Conservation (phyloP, 2,888 invertebrate species). For the Eremobia ochroleuca region DNA sequence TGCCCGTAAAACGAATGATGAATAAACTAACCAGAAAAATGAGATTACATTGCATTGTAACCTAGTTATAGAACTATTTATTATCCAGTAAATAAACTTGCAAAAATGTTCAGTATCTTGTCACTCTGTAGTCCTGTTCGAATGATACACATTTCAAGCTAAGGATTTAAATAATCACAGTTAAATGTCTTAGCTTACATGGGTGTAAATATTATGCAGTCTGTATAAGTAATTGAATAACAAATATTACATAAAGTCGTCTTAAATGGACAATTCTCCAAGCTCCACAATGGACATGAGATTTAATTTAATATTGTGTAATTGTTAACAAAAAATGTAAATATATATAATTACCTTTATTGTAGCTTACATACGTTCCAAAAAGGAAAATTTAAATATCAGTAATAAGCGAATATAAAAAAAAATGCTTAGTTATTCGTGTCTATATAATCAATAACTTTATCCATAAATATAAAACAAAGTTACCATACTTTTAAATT, state of each 20-base stretch:
- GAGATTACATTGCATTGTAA: conserved; percentile 40
- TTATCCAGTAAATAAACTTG: not conserved
- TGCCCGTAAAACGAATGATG: conserved; percentile 49
- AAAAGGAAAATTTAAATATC: conserved; percentile 58
- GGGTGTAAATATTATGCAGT: conserved; percentile 49
- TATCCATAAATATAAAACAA: conserved; percentile 65
- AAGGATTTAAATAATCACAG: conserved; percentile 1
- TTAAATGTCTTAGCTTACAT: conserved; percentile 5
- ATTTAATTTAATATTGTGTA: conserved; percentile 34
- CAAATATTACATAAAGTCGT: conserved; percentile 15
- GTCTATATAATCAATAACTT: conserved; percentile 65
- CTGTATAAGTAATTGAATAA: conserved; percentile 25
- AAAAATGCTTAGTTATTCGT: conserved; percentile 55
- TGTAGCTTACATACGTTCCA: conserved; percentile 59
- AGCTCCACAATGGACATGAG: conserved; percentile 22
- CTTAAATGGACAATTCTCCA: not conserved
- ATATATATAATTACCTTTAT: conserved; percentile 48
- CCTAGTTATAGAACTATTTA: conserved; percentile 19
- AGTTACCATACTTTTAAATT: conserved; percentile 68
- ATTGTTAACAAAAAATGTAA: conserved; percentile 50
- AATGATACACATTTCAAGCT: not conserved
- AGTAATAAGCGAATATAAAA: conserved; percentile 53
- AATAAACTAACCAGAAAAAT: conserved; percentile 25
- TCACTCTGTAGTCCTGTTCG: not conserved
- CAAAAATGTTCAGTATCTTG: not conserved